Evolutionary conservation across 1,140 invertebrate species (phyloP).

Genomic region (Papilio polyxenes): DNA sequence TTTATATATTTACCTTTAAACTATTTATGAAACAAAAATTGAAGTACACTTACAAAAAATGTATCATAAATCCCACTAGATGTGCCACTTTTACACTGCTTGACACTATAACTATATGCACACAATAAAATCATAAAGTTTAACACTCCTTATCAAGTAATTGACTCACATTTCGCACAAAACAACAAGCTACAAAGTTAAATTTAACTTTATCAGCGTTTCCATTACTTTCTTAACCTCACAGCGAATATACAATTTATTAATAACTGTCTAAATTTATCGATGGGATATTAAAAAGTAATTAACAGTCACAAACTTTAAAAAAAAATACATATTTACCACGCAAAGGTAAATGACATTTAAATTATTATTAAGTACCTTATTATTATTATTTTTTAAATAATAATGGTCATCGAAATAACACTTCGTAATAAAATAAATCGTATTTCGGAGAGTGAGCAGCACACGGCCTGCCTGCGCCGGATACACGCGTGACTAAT

Average conservation of each 20-base stretch:
- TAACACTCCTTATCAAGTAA: conserved; percentile 26
- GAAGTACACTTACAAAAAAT: not conserved
- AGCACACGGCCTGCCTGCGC: conserved; percentile 57
- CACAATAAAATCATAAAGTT: conserved; percentile 34
- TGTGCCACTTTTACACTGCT: not conserved
- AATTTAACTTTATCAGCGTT: not conserved
- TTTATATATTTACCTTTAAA: not conserved
- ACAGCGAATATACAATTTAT: not conserved
- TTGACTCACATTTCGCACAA: conserved; percentile 24
- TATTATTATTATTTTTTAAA: not conserved
- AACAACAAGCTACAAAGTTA: not conserved
- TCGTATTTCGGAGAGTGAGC: conserved; percentile 41
- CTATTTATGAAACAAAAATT: too few relatives aligned
- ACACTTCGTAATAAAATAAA: conserved; percentile 34
- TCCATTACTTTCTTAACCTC: not conserved
- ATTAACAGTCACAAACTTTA: not conserved
- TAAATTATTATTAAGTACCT: not conserved
- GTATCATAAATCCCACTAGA: not conserved
- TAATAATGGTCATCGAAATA: not conserved
- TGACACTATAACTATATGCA: conserved; percentile 9
- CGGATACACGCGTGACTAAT: conserved; percentile 78
- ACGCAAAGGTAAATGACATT: not conserved
- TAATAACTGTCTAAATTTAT: conserved; percentile 17
- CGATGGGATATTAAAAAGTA: conserved; percentile 20
- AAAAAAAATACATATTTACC: not conserved